Base-by-base conservation (phyloP, 2,113 vertebrate species). In the Blennius ocellaris region DNA sequence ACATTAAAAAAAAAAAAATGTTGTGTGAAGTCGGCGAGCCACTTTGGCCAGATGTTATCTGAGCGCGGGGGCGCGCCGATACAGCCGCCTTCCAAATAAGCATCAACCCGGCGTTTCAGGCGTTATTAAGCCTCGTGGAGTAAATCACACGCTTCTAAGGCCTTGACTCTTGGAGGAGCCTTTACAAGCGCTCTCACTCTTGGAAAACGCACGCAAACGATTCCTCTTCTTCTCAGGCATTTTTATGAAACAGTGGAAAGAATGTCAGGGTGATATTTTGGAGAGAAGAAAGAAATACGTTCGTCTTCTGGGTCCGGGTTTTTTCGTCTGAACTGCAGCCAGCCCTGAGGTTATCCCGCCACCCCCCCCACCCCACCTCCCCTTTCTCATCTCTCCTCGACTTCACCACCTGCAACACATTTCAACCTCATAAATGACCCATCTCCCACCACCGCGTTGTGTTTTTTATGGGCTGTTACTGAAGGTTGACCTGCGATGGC, bases 401-500 rank as follows among this genome's bases (percentile, higher is more conserved):
- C 79, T 83, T 82, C 81, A 38, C 84, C 87, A 82, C 93, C 95
- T 96, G 96, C 94, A 95, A 93, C 69, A 87, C 82, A 92, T 94
- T 95, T 94, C 93, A 93, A 63, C 91, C 93, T 93, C 94, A 94
- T 94, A 89, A 93, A 92, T 91, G 93, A 92, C 87, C 86, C 84
- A 90, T 83, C 89, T 88, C 89, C 85, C 83, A 84, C 78, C 84
- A 80, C 69, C 76, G 71, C 67, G 76, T 85, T 88, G 69, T 81
- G 78, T 89, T 90, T 90, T 91, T 88, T 84, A 89, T 79, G 72
- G 81, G 71, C 82, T 87, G 81, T 80, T 86, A 66, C 74, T 81
- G 68, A 80, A 83, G 50, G 73, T 51, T 84, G 85, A 83, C 81
- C 84, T 37, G 57, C 79, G 60, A 54, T 54, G 82, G 69, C 81